Evolutionary conservation across 1,140 invertebrate species (phyloP), one percentile per base, ranked within the genome.

Genomic region (Drosophila leontia): DNA sequence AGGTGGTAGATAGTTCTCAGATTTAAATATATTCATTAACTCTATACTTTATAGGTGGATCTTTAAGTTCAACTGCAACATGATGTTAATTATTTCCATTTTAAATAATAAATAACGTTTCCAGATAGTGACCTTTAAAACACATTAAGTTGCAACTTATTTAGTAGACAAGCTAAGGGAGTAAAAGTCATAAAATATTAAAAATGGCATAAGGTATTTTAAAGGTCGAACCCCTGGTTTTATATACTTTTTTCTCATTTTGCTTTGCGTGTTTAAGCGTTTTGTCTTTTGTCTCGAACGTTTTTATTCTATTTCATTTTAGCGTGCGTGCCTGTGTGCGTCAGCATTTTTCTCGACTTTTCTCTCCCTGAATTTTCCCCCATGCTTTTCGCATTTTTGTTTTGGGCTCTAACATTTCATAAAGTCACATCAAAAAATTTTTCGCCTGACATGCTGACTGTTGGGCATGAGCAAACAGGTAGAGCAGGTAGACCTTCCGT

Each of bases 341-440:
- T 65, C 64, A 88, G 63, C 60, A 45, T 75, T 69, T 75, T 74
- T 71, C 35, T 70, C 59, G 45, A 56, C 59, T 45, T 56, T 56
- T 67, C 62, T 67, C 44, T 37, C 65, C 65, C 44, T 34, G 48
- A 55, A 44, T 39, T 68, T 55, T 50, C n/a, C 67, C 42, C 53
- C 41, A 37, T 48, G 45, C 68, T 17, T 39, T 58, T 41, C 26
- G 35, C 53, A 59, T 72, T 72, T 60, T 51, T 72, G 69, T 72
- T 71, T 72, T 72, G 48, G 47, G 29, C 50, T 62, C 50, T 39
- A 70, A 74, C 63, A 77, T 80, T 83, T 88, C 80, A 79, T 74
- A 83, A 72, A 87, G 76, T 87, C 80, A 77, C 68, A 88, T 80
- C 70, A 88, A 87, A 56, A 61, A 78, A 88, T 88, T 87, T 68